Conservation (phyloP, 2,113 vertebrate genomes). For the Syngnathoides biaculeatus region DNA sequence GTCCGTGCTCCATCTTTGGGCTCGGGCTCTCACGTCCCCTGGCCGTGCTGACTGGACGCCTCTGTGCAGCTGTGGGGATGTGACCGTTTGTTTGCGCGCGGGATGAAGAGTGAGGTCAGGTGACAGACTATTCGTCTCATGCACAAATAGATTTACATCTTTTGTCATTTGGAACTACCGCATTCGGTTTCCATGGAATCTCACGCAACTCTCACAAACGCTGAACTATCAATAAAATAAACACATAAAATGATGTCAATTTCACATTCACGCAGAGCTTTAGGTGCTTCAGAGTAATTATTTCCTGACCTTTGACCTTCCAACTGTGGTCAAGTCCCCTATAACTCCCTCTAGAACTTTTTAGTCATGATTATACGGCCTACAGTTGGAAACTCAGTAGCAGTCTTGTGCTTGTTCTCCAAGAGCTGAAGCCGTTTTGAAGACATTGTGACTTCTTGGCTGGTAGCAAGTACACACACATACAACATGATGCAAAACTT, state of each 20-base stretch:
- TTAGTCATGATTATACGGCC: neutral
- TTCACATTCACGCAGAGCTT: neutral
- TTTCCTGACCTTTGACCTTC: slow-evolving; percentile 7
- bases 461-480: neutral
- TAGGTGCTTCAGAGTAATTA: neutral
- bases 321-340: neutral
- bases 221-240: neutral
- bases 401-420: too few relatives aligned
- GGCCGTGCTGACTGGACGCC: slow-evolving; percentile 72
- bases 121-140: slow-evolving; percentile 64
- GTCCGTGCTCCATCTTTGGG: slow-evolving; percentile 71
- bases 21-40: slow-evolving; percentile 73
- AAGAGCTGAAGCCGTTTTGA: too few relatives aligned
- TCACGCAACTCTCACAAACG: neutral
- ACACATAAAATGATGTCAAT: neutral
- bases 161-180: slow-evolving; percentile 50
- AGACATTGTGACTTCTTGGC: neutral
- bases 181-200: slow-evolving; percentile 45
- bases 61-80: slow-evolving; percentile 73
- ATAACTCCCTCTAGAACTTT: neutral
- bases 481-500: too few relatives aligned
- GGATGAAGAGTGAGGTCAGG: slow-evolving; percentile 58
- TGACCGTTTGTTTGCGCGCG: slow-evolving; percentile 48
- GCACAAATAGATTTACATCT: slow-evolving; percentile 28
- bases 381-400: too few relatives aligned